Evolutionary conservation across 2,888 invertebrate species (phyloP).

Genomic region (Dynastes tityus): DNA sequence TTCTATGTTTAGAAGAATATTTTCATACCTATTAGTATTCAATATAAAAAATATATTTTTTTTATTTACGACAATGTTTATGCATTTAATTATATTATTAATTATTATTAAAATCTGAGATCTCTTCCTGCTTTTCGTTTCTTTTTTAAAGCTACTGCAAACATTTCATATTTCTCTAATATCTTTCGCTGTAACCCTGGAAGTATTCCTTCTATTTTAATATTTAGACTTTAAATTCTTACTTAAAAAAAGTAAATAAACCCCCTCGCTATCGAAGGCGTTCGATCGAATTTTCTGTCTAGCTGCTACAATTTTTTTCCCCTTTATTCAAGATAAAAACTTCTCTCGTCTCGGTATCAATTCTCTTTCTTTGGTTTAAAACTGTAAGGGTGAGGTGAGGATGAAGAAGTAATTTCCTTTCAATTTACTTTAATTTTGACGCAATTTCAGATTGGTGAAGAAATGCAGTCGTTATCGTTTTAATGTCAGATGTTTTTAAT

Average conservation of each 20-base stretch:
- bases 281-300: background rate
- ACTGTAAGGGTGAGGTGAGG: constrained; percentile 22
- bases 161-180: background rate
- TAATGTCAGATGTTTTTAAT: constrained; percentile 1
- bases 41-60: too few relatives aligned
- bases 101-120: too few relatives aligned
- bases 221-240: constrained; percentile 19
- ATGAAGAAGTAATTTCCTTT: constrained; percentile 41
- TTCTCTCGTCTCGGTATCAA: constrained; percentile 38
- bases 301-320: constrained; percentile 20
- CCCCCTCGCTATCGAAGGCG: constrained; percentile 13
- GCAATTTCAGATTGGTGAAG: background rate
- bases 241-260: constrained; percentile 25
- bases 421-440: constrained; percentile 34
- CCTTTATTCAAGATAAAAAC: constrained; percentile 22
- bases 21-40: too few relatives aligned
- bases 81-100: too few relatives aligned
- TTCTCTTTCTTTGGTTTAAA: constrained; percentile 9
- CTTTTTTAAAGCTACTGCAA: background rate
- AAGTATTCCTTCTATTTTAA: constrained; percentile 32
- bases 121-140: background rate
- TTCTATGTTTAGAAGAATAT: too few relatives aligned
- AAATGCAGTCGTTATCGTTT: constrained; percentile 19
- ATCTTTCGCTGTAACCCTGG: background rate
- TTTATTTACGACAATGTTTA: too few relatives aligned